Evolutionary conservation across 2,888 invertebrate species (phyloP).

Genomic region (Anodontia alba): DNA sequence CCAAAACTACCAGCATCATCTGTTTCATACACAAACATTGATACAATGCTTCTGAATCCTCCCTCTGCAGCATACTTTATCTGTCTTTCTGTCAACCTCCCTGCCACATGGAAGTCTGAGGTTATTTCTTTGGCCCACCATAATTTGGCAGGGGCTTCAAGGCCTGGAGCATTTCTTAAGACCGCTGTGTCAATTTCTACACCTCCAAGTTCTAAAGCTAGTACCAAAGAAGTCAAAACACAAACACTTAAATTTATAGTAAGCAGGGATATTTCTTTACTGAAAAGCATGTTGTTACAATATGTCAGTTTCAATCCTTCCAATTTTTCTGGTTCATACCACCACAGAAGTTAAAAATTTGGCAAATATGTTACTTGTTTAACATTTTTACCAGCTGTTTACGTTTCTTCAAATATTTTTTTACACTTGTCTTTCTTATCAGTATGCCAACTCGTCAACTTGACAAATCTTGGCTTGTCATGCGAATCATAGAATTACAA

Average conservation of each 20-base stretch:
- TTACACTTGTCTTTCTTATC: slow-evolving; percentile 8
- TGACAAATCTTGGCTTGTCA: too few relatives aligned
- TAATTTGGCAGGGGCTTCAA: slow-evolving; percentile 70
- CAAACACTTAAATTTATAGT: neutral
- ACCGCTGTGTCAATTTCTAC: slow-evolving; percentile 47
- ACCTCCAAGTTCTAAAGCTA: neutral
- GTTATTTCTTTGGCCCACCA: slow-evolving; percentile 82
- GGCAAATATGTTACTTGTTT: too few relatives aligned
- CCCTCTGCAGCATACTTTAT: slow-evolving; percentile 79
- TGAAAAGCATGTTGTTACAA: neutral
- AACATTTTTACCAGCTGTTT: too few relatives aligned
- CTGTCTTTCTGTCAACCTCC: slow-evolving; percentile 74
- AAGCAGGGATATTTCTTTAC: neutral
- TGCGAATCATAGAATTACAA: neutral
- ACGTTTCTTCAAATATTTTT: too few relatives aligned
- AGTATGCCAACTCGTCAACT: slow-evolving; percentile 4
- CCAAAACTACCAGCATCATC: slow-evolving; percentile 67
- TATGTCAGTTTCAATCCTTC: too few relatives aligned
- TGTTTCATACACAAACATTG: slow-evolving; percentile 66
- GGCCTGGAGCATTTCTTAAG: slow-evolving; percentile 64
- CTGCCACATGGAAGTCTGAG: slow-evolving; percentile 74
- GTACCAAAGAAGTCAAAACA: neutral
- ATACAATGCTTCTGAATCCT: slow-evolving; percentile 77
- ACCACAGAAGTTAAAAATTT: too few relatives aligned
- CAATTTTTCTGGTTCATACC: too few relatives aligned